Evolutionary conservation across 2,888 invertebrate genomes (phyloP).

Genomic region (Listrodromus nycthemerus): DNA sequence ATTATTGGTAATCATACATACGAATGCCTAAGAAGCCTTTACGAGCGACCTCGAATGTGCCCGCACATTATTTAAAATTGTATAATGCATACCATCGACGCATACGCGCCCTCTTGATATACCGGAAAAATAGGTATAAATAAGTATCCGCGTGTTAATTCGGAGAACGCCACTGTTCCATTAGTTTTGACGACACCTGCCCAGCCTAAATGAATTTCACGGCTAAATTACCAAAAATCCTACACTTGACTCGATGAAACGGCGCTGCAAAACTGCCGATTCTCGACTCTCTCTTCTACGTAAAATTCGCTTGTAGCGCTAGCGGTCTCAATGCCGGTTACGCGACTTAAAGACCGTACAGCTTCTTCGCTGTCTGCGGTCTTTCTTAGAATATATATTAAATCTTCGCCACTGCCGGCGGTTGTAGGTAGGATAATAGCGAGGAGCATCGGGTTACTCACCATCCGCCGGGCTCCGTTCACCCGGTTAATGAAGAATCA

Average conservation of each 20-base stretch:
- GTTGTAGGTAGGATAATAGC: constrained; percentile 40
- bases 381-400: neutral
- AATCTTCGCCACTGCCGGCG: neutral
- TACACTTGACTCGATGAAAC: constrained; percentile 7
- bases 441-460: constrained; percentile 44
- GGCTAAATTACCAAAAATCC: constrained; percentile 4
- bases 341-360: neutral
- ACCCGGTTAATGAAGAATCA: constrained; percentile 66
- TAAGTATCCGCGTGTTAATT: constrained; percentile 18
- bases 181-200: constrained; percentile 26
- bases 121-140: constrained; percentile 22
- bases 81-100: constrained; percentile 11
- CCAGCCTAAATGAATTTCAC: constrained; percentile 10
- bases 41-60: constrained; percentile 47
- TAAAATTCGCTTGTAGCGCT: neutral
- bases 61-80: constrained; percentile 48
- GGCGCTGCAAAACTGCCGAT: constrained; percentile 18
- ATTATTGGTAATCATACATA: constrained; percentile 52
- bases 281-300: constrained; percentile 12
- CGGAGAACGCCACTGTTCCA: constrained; percentile 1
- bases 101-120: constrained; percentile 1
- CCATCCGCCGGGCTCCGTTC: constrained; percentile 30
- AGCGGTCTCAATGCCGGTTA: neutral
- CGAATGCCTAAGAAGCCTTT: constrained; percentile 45
- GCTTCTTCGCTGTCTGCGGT: neutral